phyloP scores from a whole-genome alignment of 1,140 invertebrate species.

The Megathymus violae region DNA sequence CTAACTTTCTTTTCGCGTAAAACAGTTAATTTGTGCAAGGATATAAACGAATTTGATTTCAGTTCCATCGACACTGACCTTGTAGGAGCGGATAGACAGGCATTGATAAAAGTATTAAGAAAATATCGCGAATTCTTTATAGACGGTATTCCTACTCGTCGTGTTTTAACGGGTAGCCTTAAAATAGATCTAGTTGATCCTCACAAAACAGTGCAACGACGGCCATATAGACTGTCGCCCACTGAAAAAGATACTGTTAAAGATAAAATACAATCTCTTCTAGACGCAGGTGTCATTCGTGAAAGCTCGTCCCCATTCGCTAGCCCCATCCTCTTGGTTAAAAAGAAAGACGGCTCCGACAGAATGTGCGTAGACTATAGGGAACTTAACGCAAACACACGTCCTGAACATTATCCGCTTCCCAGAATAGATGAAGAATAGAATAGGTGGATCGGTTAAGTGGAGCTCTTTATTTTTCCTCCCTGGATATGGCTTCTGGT shows the following conservation, averaged over 20 bases:
- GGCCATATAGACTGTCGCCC: conserved; percentile 33
- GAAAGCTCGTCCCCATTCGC: conserved; percentile 34
- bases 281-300: conserved; percentile 19
- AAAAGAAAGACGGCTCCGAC: conserved; percentile 31
- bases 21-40: neutral
- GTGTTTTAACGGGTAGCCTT: conserved; percentile 29
- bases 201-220: conserved; percentile 30
- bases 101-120: conserved; percentile 16
- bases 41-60: neutral
- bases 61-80: conserved; percentile 1
- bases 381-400: conserved; percentile 73
- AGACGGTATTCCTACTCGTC: conserved; percentile 25
- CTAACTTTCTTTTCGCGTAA: no score
- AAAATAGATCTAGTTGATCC: conserved; percentile 30
- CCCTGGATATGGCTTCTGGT: neutral
- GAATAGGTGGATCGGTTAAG: neutral
- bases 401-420: neutral
- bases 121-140: conserved; percentile 32
- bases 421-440: no score
- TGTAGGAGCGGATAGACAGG: neutral
- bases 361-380: conserved; percentile 40
- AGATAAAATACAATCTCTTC: conserved; percentile 22
- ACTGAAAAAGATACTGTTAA: conserved; percentile 24
- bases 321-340: conserved; percentile 33
- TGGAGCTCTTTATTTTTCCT: neutral